Evolutionary conservation across 2,888 invertebrate species (phyloP), one percentile per base, ranked within the genome.

Genomic region (Hirtodrosophila alboralis): DNA sequence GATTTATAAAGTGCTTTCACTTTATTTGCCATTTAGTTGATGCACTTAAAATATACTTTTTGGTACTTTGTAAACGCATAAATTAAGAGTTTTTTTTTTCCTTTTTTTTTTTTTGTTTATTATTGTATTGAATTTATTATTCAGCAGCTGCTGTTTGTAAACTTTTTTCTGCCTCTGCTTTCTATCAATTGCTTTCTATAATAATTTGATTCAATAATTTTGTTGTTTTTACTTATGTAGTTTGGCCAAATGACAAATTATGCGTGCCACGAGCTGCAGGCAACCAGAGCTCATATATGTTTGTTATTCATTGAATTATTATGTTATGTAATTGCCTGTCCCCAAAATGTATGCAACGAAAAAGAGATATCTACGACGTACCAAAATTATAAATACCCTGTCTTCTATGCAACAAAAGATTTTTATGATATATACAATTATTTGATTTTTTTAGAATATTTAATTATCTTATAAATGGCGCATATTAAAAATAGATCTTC

Each of bases 261-360:
- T 71, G 44, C 44, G n/a, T n/a, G n/a, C n/a, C n/a, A 33, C 36
- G 13, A 12, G 18, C 3, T n/a, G 8, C 6, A n/a, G 26, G 6
- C 23, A 4, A 1, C n/a, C 8, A 9, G 36, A n/a, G n/a, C n/a
- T n/a, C 21, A 37, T 40, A 47, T 10, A 21, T 26, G 52, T 53
- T 73, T 84, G 75, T 64, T 81, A 70, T 78, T 78, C 78, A 78
- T 74, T 67, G 64, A 84, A 81, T 78, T 58, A 83, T 71, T 68
- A 65, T 74, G 68, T 68, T 64, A 68, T 66, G 72, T 78, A 78
- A 78, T 81, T 78, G 65, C 49, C 49, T 36, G 38, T n/a, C 40
- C 51, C 37, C 31, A 30, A 63, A 66, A 73, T 63, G 47, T 60
- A 56, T 34, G 65, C 62, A 63, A 69, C 14, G 54, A 59, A 44